These are phyloP conservation scores for Lethenteron reissneri DNA, from an alignment of 2,113 vertebrate genomes.

Conservation along the genomic window DNA sequence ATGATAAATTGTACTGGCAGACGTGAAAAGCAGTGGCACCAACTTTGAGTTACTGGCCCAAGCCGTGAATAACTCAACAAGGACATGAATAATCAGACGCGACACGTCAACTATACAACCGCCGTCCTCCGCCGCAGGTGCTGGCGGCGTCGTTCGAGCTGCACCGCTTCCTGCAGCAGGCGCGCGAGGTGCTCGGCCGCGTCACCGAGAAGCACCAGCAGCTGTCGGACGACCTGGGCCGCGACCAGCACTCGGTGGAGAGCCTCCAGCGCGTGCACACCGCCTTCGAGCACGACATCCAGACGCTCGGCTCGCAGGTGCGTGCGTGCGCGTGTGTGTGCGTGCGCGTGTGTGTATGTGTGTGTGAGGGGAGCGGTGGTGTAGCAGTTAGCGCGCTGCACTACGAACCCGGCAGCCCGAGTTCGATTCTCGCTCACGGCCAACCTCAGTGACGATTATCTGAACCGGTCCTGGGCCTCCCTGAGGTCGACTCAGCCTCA, in stretches of 20 bases:
- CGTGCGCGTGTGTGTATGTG: not conserved
- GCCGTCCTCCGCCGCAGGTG: slow-evolving; percentile 16
- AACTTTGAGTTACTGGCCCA: too few species aligned
- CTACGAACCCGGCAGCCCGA: too few species aligned
- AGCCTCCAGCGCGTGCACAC: slow-evolving; percentile 80
- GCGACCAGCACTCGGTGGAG: slow-evolving; percentile 57
- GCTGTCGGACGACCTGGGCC: slow-evolving; percentile 64
- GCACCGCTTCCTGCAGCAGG: slow-evolving; percentile 71
- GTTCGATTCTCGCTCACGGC: too few species aligned
- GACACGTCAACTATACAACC: too few species aligned
- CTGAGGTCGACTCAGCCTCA: too few species aligned
- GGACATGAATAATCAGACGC: too few species aligned
- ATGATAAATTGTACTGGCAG: too few species aligned
- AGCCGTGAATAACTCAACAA: too few species aligned
- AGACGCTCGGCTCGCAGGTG: slow-evolving; percentile 52
- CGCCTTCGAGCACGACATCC: slow-evolving; percentile 64
- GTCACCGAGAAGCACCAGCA: slow-evolving; percentile 56
- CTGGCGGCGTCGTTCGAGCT: slow-evolving; percentile 58
- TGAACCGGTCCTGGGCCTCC: too few species aligned
- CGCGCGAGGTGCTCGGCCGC: slow-evolving; percentile 49
- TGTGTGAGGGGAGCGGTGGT: not conserved
- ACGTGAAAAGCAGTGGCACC: too few species aligned
- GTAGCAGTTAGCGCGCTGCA: too few species aligned
- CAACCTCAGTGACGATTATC: too few species aligned
- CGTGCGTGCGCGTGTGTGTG: not conserved